A percentile compares a stretch with the other conserved stretches of the same genome.
phyloP scores from a whole-genome alignment of 2,888 invertebrate species.

The Philereme vetulata region DNA sequence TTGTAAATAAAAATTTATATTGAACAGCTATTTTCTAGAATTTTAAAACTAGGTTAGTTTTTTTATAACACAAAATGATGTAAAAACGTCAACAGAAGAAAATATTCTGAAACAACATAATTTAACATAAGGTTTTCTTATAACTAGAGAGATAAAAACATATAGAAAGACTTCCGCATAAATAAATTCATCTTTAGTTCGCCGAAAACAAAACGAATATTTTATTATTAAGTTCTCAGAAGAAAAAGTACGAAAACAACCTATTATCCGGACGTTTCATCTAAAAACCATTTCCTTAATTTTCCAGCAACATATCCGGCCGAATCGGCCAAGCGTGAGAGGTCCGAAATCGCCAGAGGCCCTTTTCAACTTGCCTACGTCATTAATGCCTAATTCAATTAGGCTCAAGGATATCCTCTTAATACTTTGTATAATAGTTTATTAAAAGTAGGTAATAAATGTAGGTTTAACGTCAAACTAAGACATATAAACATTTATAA shows the following conservation, averaged over 20 bases:
- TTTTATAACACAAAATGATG: no score
- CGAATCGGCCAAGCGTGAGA: constrained; percentile 39
- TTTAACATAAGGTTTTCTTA: no score
- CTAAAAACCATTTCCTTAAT: constrained; percentile 14
- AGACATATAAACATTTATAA: no score
- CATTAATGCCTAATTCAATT: constrained; percentile 55
- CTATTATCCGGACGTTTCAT: constrained; percentile 12
- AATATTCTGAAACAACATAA: no score
- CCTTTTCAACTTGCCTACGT: constrained; percentile 42
- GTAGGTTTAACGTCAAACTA: no score
- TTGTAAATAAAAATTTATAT: no score
- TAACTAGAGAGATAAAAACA: no score
- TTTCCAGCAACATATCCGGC: constrained; percentile 31
- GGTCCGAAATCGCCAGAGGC: constrained; percentile 34
- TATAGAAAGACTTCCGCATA: not conserved
- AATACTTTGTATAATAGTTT: not conserved
- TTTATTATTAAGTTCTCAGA: not conserved
- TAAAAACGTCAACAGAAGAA: no score
- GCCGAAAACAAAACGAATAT: not conserved
- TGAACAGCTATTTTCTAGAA: no score
- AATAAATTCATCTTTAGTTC: not conserved
- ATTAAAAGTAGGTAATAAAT: not conserved
- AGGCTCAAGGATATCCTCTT: constrained; percentile 37
- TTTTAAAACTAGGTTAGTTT: no score
- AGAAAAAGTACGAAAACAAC: not conserved